phyloP scores from a whole-genome alignment of 1,140 invertebrate species.

The Drosophila ohnishii region DNA sequence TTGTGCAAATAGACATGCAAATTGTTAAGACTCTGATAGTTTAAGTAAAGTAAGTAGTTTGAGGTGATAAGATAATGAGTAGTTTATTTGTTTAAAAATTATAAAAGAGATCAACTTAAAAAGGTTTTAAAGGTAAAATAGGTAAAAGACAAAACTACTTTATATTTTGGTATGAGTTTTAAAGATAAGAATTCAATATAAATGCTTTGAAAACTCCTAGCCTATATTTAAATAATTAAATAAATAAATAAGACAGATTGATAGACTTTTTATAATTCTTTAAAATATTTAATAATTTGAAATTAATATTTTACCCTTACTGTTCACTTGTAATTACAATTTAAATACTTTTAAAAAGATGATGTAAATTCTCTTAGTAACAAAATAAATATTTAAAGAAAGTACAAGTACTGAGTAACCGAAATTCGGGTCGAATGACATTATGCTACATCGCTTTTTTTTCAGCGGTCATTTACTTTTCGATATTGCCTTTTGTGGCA shows the following conservation, averaged over 20 bases:
- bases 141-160: not conserved
- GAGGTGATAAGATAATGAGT: not conserved
- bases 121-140: not conserved
- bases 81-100: not conserved
- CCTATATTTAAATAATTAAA: too few species aligned
- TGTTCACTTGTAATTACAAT: not conserved
- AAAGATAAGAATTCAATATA: too few species aligned
- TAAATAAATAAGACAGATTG: too few species aligned
- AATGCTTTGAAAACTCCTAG: too few species aligned
- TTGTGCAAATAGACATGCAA: not conserved
- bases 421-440: constrained; percentile 10
- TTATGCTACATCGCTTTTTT: not conserved
- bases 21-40: not conserved
- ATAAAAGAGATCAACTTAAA: not conserved
- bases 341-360: not conserved
- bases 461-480: constrained; percentile 73
- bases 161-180: too few species aligned
- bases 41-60: not conserved
- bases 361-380: not conserved
- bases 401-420: constrained; percentile 23
- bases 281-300: not conserved
- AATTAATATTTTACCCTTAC: not conserved
- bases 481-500: constrained; percentile 51
- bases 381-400: constrained; percentile 17
- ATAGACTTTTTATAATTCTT: too few species aligned